Evolutionary conservation across 2,113 vertebrate genomes (phyloP).

Genomic region (Tor tambroides): DNA sequence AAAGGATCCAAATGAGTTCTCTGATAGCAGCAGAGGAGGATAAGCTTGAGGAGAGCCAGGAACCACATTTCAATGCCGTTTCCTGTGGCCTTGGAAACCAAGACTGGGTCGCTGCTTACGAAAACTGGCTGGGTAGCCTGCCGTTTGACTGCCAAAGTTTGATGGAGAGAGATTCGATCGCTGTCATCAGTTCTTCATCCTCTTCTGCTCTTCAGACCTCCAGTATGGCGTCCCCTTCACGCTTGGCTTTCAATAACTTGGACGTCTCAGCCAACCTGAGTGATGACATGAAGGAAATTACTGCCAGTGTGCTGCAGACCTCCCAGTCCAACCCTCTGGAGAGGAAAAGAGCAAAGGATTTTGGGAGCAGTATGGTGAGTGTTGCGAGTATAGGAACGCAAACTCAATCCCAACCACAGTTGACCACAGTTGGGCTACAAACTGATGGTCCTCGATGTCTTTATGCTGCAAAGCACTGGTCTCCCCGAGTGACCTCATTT

Average conservation of each 20-base stretch:
- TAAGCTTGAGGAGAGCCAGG: conserved; percentile 27
- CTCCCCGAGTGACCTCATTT: conserved; percentile 80
- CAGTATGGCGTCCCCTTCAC: conserved; percentile 69
- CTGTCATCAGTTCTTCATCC: conserved; percentile 55
- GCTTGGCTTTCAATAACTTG: conserved; percentile 73
- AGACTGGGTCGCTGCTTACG: conserved; percentile 67
- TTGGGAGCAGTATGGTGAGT: conserved; percentile 79
- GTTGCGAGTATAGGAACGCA: conserved; percentile 83
- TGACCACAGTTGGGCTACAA: conserved; percentile 87
- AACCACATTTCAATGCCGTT: neutral
- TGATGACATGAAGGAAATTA: conserved; percentile 97
- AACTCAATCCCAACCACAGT: conserved; percentile 78
- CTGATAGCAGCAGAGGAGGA: conserved; percentile 45
- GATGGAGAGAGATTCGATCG: conserved; percentile 66
- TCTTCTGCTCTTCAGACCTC: conserved; percentile 70
- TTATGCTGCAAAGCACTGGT: conserved; percentile 79
- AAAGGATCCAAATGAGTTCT: conserved; percentile 73
- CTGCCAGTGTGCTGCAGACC: conserved; percentile 84
- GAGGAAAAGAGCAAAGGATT: conserved; percentile 75
- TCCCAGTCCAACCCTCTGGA: conserved; percentile 78
- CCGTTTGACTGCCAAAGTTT: conserved; percentile 78
- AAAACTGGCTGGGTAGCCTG: conserved; percentile 80
- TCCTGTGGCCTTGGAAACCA: conserved; percentile 27
- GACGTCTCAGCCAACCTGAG: conserved; percentile 92
- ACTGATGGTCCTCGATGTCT: conserved; percentile 78